Percentiles rank a stretch among this genome's conserved stretches.
Evolutionary conservation across 1,140 invertebrate genomes (phyloP).

Genomic region (Schlechtendalia chinensis): DNA sequence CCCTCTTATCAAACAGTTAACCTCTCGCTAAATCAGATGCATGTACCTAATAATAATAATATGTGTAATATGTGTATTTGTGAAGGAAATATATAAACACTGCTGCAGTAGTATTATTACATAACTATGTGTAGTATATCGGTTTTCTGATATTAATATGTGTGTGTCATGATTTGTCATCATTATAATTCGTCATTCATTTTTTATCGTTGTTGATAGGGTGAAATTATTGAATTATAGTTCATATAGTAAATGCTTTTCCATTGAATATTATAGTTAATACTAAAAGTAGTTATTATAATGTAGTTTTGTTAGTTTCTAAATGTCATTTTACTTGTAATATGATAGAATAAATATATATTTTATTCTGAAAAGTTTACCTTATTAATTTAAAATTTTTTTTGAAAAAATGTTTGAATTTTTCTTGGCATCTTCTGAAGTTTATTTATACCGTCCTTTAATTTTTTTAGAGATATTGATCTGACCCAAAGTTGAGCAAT

Average conservation of each 20-base stretch:
- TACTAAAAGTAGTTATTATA: too few relatives aligned
- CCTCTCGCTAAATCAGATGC: constrained; percentile 28
- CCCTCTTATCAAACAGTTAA: constrained; percentile 47
- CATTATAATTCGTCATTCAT: neutral
- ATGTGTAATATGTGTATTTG: neutral
- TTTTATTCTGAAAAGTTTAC: neutral
- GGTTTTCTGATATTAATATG: constrained; percentile 5
- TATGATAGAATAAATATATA: too few relatives aligned
- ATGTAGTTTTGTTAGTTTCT: neutral
- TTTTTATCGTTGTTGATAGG: neutral
- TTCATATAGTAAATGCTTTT: neutral
- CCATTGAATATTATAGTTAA: neutral
- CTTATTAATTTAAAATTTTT: too few relatives aligned
- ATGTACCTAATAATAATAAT: neutral
- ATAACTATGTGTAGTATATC: neutral
- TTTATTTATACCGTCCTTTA: neutral
- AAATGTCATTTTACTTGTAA: neutral
- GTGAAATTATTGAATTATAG: neutral
- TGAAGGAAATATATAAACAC: neutral
- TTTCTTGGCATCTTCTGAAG: neutral
- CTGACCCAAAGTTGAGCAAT: constrained; percentile 10
- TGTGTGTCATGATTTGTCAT: constrained; percentile 7
- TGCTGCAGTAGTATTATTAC: neutral
- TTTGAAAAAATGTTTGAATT: neutral
- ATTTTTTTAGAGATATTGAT: constrained; percentile 22